Evolutionary conservation across 2,113 vertebrate genomes (phyloP), one percentile per base, ranked within the genome.

Genomic region (Halcyon malimbica): DNA sequence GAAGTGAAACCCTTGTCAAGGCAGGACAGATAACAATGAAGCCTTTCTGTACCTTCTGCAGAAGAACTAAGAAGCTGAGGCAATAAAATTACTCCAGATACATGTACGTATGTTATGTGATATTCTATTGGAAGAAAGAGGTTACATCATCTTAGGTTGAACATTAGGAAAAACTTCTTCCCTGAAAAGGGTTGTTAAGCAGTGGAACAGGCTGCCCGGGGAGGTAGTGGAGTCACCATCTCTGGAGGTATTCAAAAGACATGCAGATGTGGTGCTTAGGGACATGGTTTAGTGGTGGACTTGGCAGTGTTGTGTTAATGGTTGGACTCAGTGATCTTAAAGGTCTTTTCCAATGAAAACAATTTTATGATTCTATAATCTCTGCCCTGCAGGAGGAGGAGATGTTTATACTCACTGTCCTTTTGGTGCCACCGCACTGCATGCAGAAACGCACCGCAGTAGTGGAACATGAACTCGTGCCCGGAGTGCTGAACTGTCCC

Each of bases 391-490:
- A 98, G 89, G 41, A 82, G 6, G 46, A 35, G 39, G 63, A 13
- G 14, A 57, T 19, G n/a, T 73, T 89, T 35, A 31, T 89, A 98
- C 98, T 98, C 95, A 99, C 99, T 98, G 90, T 97, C 96, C 15
- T 83, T 96, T 6, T 98, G 98, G 94, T 98, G 98, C 99, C 99
- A 99, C 84, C 98, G 98, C 28, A 97, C 98, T 18, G 99, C 98
- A 16, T 98, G 98, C 62, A 99, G 97, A 80, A 98, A 93, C 4
- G 41, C 41, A 2, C 98, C 98, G 2, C 99, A 99, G 97, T 99
- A 99, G 94, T 99, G 99, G 91, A 99, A 99, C 98, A 99, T 97
- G 94, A 99, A 99, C 95, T 99, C 97, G 1, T 99, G 99, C 62
- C 97, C 63, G 0, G 99, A 99, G 63, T 59, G 96, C 62, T 80